These are phyloP conservation scores for Silurus glanis DNA, from an alignment of 2,113 vertebrate species.

Conservation along the genomic window DNA sequence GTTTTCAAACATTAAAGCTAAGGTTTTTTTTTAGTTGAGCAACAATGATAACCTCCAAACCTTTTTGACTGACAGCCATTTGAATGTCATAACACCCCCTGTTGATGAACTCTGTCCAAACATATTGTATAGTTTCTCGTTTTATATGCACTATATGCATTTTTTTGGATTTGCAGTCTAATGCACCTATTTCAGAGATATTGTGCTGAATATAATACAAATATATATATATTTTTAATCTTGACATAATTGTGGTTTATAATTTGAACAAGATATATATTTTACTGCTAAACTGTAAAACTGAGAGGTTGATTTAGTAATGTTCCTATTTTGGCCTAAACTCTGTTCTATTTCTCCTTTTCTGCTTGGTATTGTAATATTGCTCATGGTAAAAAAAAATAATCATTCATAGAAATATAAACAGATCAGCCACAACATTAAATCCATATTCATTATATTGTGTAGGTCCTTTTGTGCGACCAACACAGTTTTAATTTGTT, in stretches of 20 bases:
- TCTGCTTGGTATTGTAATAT: not conserved
- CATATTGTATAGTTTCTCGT: not conserved
- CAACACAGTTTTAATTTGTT: no score
- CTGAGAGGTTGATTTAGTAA: not conserved
- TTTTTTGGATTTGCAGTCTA: not conserved
- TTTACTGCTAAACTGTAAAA: not conserved
- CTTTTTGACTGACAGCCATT: not conserved
- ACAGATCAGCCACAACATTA: no score
- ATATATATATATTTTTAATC: not conserved
- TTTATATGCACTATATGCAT: not conserved
- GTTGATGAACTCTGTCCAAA: not conserved
- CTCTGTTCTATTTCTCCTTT: not conserved
- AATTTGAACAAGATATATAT: not conserved
- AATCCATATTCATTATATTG: no score
- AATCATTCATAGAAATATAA: not conserved
- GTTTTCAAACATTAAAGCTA: not conserved
- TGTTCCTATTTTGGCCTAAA: not conserved
- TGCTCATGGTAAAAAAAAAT: not conserved
- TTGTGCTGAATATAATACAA: not conserved
- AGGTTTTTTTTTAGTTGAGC: not conserved
- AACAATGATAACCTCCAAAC: not conserved
- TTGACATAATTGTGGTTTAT: not conserved
- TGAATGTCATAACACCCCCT: not conserved
- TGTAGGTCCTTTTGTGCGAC: no score
- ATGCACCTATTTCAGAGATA: not conserved